Conservation (phyloP, 2,888 invertebrate species). For the Caenorhabditis virilis region DNA sequence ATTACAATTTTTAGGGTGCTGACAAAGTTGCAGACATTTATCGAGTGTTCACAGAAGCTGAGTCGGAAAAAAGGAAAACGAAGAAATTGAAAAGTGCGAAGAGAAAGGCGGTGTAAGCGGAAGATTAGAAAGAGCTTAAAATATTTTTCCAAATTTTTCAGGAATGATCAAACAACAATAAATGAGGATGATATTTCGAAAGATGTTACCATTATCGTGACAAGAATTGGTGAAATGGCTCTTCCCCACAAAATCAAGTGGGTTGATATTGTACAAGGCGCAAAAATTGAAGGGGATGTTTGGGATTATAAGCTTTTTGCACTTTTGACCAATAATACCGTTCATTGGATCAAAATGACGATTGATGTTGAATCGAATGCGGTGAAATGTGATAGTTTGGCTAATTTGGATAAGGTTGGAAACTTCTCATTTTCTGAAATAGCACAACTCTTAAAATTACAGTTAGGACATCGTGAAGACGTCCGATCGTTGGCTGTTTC, state of each 20-base stretch:
- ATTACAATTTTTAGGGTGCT: slow-evolving; percentile 73
- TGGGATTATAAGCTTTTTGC: slow-evolving; percentile 36
- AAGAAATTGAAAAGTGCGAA: slow-evolving; percentile 76
- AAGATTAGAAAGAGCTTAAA: slow-evolving; percentile 2
- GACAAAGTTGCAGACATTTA: slow-evolving; percentile 84
- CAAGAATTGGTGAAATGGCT: slow-evolving; percentile 74
- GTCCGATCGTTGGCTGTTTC: slow-evolving; percentile 86
- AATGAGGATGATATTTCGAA: slow-evolving; percentile 46
- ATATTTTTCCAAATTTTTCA: slow-evolving; percentile 10
- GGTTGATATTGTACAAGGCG: slow-evolving; percentile 54
- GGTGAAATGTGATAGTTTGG: slow-evolving; percentile 30
- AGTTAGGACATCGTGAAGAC: slow-evolving; percentile 85
- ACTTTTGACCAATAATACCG: slow-evolving; percentile 55
- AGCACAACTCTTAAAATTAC: too few species aligned
- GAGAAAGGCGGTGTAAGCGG: slow-evolving; percentile 40
- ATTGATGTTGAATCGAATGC: slow-evolving; percentile 44
- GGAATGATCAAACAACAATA: slow-evolving; percentile 14
- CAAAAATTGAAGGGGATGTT: slow-evolving; percentile 21
- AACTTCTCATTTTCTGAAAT: neutral
- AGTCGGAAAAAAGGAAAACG: slow-evolving; percentile 79
- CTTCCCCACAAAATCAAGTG: slow-evolving; percentile 60
- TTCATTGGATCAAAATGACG: slow-evolving; percentile 51
- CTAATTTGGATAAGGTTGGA: slow-evolving; percentile 52
- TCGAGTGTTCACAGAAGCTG: slow-evolving; percentile 79
- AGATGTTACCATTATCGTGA: slow-evolving; percentile 62